phyloP scores from a whole-genome alignment of 1,140 invertebrate genomes.

The Tetramorium simillimum region DNA sequence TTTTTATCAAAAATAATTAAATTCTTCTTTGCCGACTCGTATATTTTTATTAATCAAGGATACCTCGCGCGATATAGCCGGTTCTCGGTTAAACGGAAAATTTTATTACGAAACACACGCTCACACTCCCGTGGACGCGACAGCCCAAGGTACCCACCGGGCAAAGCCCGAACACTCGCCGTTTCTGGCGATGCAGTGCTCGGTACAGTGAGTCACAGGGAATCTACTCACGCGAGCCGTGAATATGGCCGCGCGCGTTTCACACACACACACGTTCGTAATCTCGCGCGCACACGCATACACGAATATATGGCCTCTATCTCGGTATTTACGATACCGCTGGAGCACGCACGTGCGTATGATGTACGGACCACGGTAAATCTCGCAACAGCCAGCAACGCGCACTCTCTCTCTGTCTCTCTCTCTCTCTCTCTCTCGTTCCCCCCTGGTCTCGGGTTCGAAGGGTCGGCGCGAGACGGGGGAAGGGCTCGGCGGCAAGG shows the following conservation, averaged over 20 bases:
- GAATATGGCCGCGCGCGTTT: slow-evolving; percentile 9
- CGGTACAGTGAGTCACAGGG: neutral
- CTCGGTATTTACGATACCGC: slow-evolving; percentile 65
- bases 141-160: neutral
- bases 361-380: slow-evolving; percentile 71
- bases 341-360: slow-evolving; percentile 72
- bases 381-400: slow-evolving; percentile 61
- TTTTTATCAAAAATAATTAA: neutral
- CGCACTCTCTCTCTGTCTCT: neutral
- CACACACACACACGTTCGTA: neutral
- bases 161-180: neutral
- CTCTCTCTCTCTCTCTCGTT: neutral
- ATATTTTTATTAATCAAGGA: neutral
- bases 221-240: slow-evolving; percentile 8
- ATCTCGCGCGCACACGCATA: neutral
- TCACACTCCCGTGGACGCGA: no score
- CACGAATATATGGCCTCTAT: slow-evolving; percentile 27
- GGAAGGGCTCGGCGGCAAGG: neutral
- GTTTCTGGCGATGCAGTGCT: neutral
- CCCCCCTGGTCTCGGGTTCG: neutral
- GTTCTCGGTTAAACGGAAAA: neutral
- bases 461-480: neutral
- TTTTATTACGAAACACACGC: neutral
- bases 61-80: neutral
- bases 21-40: neutral